Base-by-base conservation (phyloP, 1,140 invertebrate genomes). In the Venturia canescens region DNA sequence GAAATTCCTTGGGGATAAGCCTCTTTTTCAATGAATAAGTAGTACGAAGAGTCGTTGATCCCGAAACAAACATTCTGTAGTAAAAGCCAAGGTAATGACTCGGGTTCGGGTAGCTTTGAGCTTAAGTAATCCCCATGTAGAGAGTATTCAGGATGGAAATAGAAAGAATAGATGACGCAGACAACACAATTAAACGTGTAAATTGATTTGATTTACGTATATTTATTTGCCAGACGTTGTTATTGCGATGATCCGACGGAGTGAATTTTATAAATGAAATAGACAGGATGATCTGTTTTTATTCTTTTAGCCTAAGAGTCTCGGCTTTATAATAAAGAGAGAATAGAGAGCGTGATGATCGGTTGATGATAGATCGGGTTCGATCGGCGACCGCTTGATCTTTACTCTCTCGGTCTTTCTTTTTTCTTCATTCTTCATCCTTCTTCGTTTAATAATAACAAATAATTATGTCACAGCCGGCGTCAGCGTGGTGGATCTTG, bases 401-500 rank as follows among this genome's bases (percentile, higher is more conserved):
- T 77, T 60, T 77, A 66, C 50, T 60, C 38, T 53, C 72, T 48
- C 31, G 48, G 26, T 69, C 50, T 60, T 53, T 27, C 23, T 74
- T 53, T 21, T 26, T 63, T 15, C 60, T 26, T 27, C 23, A 26
- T 63, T 63, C 21, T 23, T 23, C 15, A 23, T 60, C 38, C 38
- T 44, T 44, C 38, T 44, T 60, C 57, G 60, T 26, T 77, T 77
- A 77, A 77, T 79, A 85, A 85, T 82, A 85, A 83, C 81, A 82
- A 83, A 84, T 86, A 85, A 86, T 84, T 83, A 84, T 85, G 82
- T 85, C 83, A 84, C 83, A 82, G 74, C 69, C 66, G 21, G n/a
- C 76, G 38, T 50, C 81, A 23, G 27, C n/a, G 78, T 34, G 34
- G 57, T 44, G 21, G 16, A 69, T 31, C 27, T 31, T 31, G 16